Conservation (phyloP, 2,113 vertebrate species). For the Sylvicapra grimmia region DNA sequence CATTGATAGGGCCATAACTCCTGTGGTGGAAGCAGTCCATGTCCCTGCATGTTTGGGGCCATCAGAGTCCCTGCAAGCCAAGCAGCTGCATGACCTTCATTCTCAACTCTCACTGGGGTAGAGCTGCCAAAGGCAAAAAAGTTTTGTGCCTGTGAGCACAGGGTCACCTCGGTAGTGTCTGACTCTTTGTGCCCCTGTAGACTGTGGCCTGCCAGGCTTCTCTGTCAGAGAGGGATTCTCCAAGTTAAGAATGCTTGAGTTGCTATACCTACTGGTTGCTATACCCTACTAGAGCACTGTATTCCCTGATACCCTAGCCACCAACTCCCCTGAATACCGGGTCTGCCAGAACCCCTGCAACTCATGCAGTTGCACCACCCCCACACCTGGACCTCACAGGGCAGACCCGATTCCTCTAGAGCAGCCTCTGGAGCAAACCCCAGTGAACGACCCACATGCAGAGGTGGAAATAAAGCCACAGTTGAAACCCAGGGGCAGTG, state of each 20-base stretch:
- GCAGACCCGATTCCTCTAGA: not conserved
- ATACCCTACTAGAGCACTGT: not conserved
- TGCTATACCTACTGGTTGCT: not conserved
- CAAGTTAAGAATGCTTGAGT: not conserved
- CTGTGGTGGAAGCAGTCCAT: not conserved
- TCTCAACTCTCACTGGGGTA: not conserved
- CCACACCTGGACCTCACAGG: not conserved
- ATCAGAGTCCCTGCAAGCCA: not conserved
- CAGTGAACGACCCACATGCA: rapidly evolving
- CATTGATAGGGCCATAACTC: not conserved
- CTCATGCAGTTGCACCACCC: not conserved
- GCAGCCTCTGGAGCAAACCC: not conserved
- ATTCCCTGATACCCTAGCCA: not conserved
- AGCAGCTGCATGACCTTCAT: not conserved
- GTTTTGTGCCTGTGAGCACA: not conserved
- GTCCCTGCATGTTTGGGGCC: not conserved
- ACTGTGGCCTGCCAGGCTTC: not conserved
- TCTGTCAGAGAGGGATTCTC: not conserved
- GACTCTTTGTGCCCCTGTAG: not conserved
- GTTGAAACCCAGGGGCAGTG: not conserved
- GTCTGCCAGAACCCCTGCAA: not conserved
- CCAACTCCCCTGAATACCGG: not conserved
- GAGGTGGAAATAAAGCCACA: not conserved
- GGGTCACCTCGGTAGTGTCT: not conserved
- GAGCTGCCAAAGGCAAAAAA: not conserved